Evolutionary conservation across 1,140 invertebrate genomes (phyloP).

Genomic region (Procambarus virginalis): DNA sequence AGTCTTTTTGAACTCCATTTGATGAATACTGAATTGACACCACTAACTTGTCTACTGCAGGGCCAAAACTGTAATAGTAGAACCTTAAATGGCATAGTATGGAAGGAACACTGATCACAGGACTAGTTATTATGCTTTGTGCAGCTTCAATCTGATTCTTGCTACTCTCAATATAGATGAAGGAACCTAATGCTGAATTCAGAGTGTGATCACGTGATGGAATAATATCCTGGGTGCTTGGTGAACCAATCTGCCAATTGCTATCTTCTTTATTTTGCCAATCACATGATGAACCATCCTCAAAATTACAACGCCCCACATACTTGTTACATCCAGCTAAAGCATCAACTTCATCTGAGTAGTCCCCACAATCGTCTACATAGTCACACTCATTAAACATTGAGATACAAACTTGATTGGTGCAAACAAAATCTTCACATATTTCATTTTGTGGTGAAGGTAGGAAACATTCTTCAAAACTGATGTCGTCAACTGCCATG

Average conservation of each 20-base stretch:
- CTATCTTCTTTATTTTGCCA: conserved; percentile 21
- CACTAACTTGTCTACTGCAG: conserved; percentile 25
- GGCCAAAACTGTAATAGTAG: conserved; percentile 48
- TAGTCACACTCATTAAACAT: conserved; percentile 47
- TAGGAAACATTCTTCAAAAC: conserved; percentile 51
- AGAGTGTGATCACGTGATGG: conserved; percentile 50
- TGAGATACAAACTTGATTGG: conserved; percentile 49
- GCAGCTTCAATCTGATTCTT: not conserved
- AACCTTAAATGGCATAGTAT: conserved; percentile 33
- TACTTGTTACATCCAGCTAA: conserved; percentile 25
- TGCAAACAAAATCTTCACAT: conserved; percentile 30
- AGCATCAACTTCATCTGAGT: conserved; percentile 31
- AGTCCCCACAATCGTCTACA: conserved; percentile 63
- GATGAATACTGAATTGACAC: conserved; percentile 14
- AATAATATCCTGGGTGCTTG: conserved; percentile 30
- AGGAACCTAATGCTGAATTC: conserved; percentile 34
- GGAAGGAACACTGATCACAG: not conserved
- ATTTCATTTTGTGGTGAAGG: conserved; percentile 23
- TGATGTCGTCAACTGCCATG: conserved; percentile 56
- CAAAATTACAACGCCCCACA: conserved; percentile 49
- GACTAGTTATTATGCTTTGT: conserved; percentile 33
- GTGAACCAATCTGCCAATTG: conserved; percentile 37
- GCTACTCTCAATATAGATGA: conserved; percentile 43
- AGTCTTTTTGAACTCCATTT: conserved; percentile 30
- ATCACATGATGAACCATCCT: conserved; percentile 46